phyloP scores from a whole-genome alignment of 1,140 invertebrate species.

The Danaus melanippus region DNA sequence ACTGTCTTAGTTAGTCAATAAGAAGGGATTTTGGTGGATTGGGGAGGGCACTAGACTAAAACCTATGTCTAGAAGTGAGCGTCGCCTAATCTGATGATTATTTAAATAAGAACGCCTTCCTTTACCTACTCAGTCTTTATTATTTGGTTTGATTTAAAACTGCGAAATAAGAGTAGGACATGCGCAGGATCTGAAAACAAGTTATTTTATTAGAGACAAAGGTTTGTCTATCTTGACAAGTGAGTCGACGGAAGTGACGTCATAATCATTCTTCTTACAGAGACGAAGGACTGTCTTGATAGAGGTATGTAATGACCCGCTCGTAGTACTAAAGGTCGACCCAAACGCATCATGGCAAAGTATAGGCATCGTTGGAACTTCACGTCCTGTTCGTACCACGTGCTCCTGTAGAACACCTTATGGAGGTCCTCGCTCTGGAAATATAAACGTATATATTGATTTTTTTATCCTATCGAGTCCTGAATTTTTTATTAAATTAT shows the following conservation, averaged over 20 bases:
- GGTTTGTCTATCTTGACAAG: neutral
- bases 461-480: neutral
- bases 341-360: constrained; percentile 65
- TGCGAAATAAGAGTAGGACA: constrained; percentile 61
- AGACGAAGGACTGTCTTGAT: constrained; percentile 66
- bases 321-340: constrained; percentile 56
- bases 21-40: too few species aligned
- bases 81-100: too few species aligned
- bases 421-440: constrained; percentile 53
- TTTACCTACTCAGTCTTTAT: constrained; percentile 5
- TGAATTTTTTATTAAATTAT: neutral
- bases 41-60: too few species aligned
- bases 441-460: constrained; percentile 1
- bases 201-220: constrained; percentile 8
- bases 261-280: constrained; percentile 33
- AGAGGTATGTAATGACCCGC: constrained; percentile 68
- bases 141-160: constrained; percentile 52
- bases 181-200: constrained; percentile 52
- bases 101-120: neutral
- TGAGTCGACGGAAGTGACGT: too few species aligned
- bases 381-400: constrained; percentile 55
- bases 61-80: too few species aligned
- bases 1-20: too few species aligned
- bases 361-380: constrained; percentile 56
- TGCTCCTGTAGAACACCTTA: constrained; percentile 46